Percentiles rank a stretch among this genome's conserved stretches.
These are phyloP conservation scores for Drosophila sproati DNA, from an alignment of 1,140 invertebrate genomes.

Conservation along the genomic window DNA sequence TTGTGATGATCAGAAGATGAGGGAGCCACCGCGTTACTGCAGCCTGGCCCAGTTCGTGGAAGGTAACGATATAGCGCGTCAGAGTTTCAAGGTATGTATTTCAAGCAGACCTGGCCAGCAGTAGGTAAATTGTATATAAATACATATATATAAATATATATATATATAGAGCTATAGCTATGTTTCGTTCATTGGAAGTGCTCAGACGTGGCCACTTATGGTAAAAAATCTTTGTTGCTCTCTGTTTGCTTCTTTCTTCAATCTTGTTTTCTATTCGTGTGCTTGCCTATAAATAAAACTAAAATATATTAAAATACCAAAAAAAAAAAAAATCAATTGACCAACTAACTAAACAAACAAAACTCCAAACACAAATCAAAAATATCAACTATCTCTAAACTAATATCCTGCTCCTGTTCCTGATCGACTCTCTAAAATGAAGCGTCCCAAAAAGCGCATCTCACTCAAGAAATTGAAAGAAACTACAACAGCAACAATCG, in stretches of 20 bases:
- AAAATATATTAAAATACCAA: constrained; percentile 29
- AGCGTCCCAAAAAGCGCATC: constrained; percentile 82
- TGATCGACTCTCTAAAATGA: constrained; percentile 47
- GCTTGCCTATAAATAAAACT: constrained; percentile 39
- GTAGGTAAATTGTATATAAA: constrained; percentile 39
- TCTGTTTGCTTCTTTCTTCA: constrained; percentile 79
- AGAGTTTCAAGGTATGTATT: constrained; percentile 88
- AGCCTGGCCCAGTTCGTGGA: constrained; percentile 91
- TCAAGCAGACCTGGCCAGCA: neutral
- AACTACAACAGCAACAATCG: constrained; percentile 73
- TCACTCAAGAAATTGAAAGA: constrained; percentile 76
- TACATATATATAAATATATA: constrained; percentile 35
- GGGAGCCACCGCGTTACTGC: constrained; percentile 88
- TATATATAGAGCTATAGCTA: constrained; percentile 51
- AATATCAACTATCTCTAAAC: constrained; percentile 32
- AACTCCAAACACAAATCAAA: constrained; percentile 30
- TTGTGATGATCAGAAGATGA: constrained; percentile 85
- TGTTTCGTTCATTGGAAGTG: constrained; percentile 64
- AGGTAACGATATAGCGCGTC: constrained; percentile 91
- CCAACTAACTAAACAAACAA: constrained; percentile 41
- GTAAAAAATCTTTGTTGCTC: constrained; percentile 78
- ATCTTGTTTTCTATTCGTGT: constrained; percentile 59
- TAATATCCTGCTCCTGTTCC: constrained; percentile 30
- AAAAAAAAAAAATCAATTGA: constrained; percentile 33
- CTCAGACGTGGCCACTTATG: constrained; percentile 71